These are phyloP conservation scores for Serripes groenlandicus DNA, from an alignment of 2,888 invertebrate species.

Conservation along the genomic window DNA sequence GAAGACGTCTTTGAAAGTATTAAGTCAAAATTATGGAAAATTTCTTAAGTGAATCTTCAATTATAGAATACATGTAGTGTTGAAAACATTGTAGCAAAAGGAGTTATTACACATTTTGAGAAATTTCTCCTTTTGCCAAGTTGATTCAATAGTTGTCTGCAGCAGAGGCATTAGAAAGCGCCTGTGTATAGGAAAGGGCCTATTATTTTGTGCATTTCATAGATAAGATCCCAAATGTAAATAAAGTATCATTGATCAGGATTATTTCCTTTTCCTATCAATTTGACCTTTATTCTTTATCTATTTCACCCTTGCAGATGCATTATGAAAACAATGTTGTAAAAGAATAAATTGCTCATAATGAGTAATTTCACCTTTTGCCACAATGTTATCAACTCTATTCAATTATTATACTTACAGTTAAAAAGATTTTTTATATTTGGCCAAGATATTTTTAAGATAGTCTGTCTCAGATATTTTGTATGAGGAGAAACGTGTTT, in stretches of 20 bases:
- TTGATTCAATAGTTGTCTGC: no score
- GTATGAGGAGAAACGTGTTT: no score
- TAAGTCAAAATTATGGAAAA: no score
- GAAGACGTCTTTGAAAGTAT: no score
- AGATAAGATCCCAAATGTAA: not conserved
- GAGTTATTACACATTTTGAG: not conserved
- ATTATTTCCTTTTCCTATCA: not conserved
- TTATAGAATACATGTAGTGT: no score
- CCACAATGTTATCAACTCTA: not conserved
- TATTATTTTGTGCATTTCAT: no score
- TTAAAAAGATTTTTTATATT: not conserved
- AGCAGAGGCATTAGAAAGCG: no score
- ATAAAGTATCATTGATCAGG: not conserved
- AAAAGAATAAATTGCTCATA: conserved; percentile 1
- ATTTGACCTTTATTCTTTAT: no score
- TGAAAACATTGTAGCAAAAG: not conserved
- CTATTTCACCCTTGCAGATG: no score
- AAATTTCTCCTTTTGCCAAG: not conserved
- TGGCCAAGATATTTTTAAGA: not conserved
- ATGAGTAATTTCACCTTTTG: not conserved
- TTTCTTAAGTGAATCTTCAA: no score
- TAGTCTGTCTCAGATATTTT: not conserved
- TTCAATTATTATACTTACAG: not conserved
- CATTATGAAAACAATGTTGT: not conserved
- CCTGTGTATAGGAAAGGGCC: not conserved